Base-by-base conservation (phyloP, 2,888 invertebrate species). In the Heliconius aoede region DNA sequence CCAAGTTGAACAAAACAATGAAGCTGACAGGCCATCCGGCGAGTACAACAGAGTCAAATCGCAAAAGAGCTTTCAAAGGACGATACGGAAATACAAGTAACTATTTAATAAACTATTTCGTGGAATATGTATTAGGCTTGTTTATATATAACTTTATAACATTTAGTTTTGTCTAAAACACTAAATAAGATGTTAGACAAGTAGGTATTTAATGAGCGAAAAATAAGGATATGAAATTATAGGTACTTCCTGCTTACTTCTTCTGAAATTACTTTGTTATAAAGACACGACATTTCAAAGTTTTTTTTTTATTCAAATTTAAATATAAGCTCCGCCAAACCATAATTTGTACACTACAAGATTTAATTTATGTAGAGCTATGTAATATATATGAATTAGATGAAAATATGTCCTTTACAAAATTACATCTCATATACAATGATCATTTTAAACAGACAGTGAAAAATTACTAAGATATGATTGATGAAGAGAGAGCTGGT, bases 401-500 rank as follows among this genome's bases (percentile, higher is more conserved):
- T 7, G n/a, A 55, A 3, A 55, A 69, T 51, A 68, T 55, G 28
- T n/a, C 30, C n/a, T 30, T 72, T 40, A 65, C 51, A 61, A 72
- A 55, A 72, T 68, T 62, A 60, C n/a, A n/a, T n/a, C 68, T 65
- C 61, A 28, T 71, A 58, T 28, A 76, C 55, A 40, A 62, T 71
- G 68, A 75, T 71, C 76, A 79, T 82, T 82, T 83, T 82, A 81
- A 82, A 82, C 72, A 88, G 91, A 91, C 92, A 87, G 86, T 92
- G 92, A 93, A 91, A 92, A 90, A 93, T 92, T 88, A 86, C 88
- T 83, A 83, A 85, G 84, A 85, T 84, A 89, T 93, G 93, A 93
- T 93, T 88, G 92, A 93, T 93, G 88, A 85, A 75, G 81, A 76
- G 86, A 75, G 81, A 76, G 80, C 83, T 81, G 86, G 84, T 83